Evolutionary conservation across 2,113 vertebrate species (phyloP).

Genomic region (Sturnus vulgaris): DNA sequence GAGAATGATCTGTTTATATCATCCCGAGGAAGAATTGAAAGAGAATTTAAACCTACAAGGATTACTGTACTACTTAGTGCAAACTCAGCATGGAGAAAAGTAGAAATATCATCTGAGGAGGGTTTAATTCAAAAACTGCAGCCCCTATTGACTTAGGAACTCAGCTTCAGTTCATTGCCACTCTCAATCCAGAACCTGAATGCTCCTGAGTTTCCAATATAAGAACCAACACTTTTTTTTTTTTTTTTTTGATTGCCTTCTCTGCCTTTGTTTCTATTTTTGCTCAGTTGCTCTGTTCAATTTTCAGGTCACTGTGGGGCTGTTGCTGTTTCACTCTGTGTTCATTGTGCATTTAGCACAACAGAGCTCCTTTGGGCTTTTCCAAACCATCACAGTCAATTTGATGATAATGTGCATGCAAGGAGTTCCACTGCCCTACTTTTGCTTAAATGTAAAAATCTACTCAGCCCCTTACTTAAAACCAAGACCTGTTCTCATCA

Average conservation of each 20-base stretch:
- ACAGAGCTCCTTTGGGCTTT: background rate
- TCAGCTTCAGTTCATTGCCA: background rate
- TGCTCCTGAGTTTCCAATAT: background rate
- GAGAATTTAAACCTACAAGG: background rate
- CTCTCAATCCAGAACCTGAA: background rate
- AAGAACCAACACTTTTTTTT: background rate
- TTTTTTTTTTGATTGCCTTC: background rate
- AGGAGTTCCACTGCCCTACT: background rate
- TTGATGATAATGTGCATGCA: accelerated
- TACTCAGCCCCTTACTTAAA: background rate
- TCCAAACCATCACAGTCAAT: background rate
- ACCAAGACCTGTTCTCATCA: background rate
- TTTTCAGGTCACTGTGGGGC: background rate
- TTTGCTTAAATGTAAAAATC: background rate
- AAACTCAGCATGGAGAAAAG: background rate
- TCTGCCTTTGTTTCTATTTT: background rate
- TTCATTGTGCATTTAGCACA: background rate
- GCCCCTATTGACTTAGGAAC: background rate
- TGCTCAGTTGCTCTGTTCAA: background rate
- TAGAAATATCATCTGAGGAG: background rate
- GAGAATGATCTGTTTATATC: background rate
- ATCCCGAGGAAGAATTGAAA: background rate
- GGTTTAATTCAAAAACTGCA: background rate
- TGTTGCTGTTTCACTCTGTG: background rate
- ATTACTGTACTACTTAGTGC: background rate